Conservation (phyloP, 2,888 invertebrate species). For the Callinectes sapidus region DNA sequence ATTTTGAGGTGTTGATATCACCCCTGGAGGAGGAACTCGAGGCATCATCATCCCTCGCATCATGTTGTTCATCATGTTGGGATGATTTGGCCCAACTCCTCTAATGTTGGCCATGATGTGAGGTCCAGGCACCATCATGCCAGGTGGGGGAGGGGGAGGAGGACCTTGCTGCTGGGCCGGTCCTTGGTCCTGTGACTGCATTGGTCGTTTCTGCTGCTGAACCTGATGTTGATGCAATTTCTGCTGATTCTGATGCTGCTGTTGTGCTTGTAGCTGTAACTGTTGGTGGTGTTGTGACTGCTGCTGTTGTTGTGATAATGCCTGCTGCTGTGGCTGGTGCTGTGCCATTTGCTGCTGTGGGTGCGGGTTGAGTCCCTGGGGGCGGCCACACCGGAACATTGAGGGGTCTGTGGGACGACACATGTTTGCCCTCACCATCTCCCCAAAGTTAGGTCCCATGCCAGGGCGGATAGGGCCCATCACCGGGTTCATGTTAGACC, state of each 20-base stretch:
- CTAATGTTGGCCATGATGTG: conserved; percentile 66
- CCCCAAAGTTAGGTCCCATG: conserved; percentile 58
- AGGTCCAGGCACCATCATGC: conserved; percentile 54
- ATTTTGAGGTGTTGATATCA: conserved; percentile 50
- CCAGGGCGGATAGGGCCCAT: conserved; percentile 50
- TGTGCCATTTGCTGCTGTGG: conserved; percentile 50
- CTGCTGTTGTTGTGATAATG: conserved; percentile 49
- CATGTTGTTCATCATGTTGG: conserved; percentile 58
- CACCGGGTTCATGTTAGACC: conserved; percentile 53
- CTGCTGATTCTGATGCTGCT: conserved; percentile 43
- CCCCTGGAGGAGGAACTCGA: conserved; percentile 53
- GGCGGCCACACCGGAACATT: conserved; percentile 58
- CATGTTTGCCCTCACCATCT: conserved; percentile 58
- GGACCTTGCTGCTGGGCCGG: conserved; percentile 48
- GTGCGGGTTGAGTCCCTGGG: conserved; percentile 54
- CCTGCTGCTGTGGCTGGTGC: conserved; percentile 45
- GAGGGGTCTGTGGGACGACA: conserved; percentile 62
- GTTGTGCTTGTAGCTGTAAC: conserved; percentile 41
- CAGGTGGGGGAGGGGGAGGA: conserved; percentile 40
- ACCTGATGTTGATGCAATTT: conserved; percentile 45
- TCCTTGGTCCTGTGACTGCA: conserved; percentile 41
- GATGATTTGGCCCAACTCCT: conserved; percentile 55
- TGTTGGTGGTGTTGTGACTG: conserved; percentile 55
- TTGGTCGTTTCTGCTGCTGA: conserved; percentile 45
- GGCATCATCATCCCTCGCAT: conserved; percentile 68